Evolutionary conservation across 2,888 invertebrate genomes (phyloP).

Genomic region (Lycia hirtaria): DNA sequence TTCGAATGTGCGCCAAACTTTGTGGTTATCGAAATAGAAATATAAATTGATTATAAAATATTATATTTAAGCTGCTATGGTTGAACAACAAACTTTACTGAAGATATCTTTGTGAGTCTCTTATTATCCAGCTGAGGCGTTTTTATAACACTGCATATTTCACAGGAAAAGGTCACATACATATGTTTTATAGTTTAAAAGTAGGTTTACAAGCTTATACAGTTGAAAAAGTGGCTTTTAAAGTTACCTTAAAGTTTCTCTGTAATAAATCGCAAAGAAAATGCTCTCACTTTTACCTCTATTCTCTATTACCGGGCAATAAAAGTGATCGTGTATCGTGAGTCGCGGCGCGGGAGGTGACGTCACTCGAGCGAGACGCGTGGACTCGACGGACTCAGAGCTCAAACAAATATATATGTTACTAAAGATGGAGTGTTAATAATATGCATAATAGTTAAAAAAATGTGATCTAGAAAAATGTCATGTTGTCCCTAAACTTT

Average conservation of each 20-base stretch:
- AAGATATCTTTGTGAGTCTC: too few relatives aligned
- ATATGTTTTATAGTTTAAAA: too few relatives aligned
- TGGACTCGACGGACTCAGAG: background rate
- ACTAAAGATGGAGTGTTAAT: too few relatives aligned
- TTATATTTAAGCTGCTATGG: background rate
- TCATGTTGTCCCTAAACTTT: too few relatives aligned
- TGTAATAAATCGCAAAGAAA: background rate
- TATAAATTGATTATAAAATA: background rate
- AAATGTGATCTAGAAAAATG: too few relatives aligned
- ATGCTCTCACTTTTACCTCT: background rate
- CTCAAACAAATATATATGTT: background rate
- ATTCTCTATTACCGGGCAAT: constrained; percentile 10
- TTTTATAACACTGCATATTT: too few relatives aligned
- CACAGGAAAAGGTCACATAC: too few relatives aligned
- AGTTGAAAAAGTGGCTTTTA: background rate
- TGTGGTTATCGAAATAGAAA: background rate
- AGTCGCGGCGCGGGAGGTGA: background rate
- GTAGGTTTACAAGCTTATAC: too few relatives aligned
- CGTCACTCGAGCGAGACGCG: background rate
- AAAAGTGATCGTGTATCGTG: constrained; percentile 13
- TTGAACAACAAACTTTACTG: too few relatives aligned
- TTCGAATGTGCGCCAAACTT: background rate
- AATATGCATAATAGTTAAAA: too few relatives aligned
- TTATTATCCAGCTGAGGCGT: too few relatives aligned
- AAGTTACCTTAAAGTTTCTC: background rate